Base-by-base conservation (phyloP, 2,797 vertebrate species). In the Spinus olivaceus region DNA sequence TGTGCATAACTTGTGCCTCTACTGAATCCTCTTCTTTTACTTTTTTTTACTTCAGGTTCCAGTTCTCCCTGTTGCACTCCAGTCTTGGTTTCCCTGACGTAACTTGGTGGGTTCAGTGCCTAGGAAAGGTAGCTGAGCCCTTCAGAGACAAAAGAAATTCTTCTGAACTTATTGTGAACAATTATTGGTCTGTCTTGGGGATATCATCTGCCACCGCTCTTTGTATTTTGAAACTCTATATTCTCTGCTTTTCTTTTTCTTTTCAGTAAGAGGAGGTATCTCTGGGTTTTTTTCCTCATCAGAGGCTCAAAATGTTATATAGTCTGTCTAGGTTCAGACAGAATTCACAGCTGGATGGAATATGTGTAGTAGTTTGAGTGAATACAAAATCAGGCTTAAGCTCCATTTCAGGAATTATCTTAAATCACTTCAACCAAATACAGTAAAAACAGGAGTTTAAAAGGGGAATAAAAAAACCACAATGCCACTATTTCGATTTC, bases 11-110 rank as follows among this genome's bases (percentile, higher is more conserved):
- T 81, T 86, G 8, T 46, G 35, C 30, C 33, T 93, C 54, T 33
- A 21, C 13, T 60, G 22, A 74, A 32, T 25, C 22, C 22, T 74
- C 22, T 54, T 82, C 33, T 86, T 88, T 70, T 70, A 57, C 8
- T 39, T 72, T 53, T 57, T 92, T 94, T 94, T 85, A 32, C 61
- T 93, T 92, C 78, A 98, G 96, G 71, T 94, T 98, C 66, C 96
- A 88, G 14, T 94, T 98, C 21, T 93, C 92, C 81, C 33, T 97
- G 59, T 66, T 96, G 32, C 90, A 88, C 28, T 93, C 96, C 39
- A 86, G 18, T 72, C 88, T 41, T 64, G 79, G 49, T 25, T 95
- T 87, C 61, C 91, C 81, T 63, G 89, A 96, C 37, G 88, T 97
- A 94, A 61, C 76, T 2, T 73, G 16, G n/a, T 82, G 24, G 50